Conservation (phyloP, 2,888 invertebrate genomes). For the Anorthoa munda region DNA sequence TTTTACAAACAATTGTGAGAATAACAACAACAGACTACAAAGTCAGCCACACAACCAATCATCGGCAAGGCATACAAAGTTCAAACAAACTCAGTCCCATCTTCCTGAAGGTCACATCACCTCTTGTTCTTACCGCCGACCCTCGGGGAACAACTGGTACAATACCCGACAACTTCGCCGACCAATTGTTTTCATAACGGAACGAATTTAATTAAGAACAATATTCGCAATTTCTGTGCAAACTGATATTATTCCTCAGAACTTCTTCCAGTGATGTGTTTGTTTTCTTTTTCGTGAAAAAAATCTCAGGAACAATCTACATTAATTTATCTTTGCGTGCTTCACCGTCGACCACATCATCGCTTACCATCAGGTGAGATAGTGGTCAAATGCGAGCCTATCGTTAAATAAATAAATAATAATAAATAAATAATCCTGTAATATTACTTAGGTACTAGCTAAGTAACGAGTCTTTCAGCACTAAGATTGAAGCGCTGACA, state of each 20-base stretch:
- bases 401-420: too few relatives aligned
- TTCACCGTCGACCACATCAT: too few relatives aligned
- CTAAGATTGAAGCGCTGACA: not conserved
- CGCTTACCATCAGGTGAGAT: too few relatives aligned
- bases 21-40: too few relatives aligned
- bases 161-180: slow-evolving; percentile 25
- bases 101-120: slow-evolving; percentile 7
- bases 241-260: slow-evolving; percentile 4
- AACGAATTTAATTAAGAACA: slow-evolving; percentile 35
- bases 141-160: not conserved
- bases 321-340: not conserved
- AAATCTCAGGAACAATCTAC: not conserved
- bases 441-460: not conserved
- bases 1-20: too few relatives aligned
- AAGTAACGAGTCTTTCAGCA: not conserved
- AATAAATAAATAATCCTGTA: too few relatives aligned
- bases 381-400: too few relatives aligned
- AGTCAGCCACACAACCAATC: not conserved
- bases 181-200: slow-evolving; percentile 32
- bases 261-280: not conserved
- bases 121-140: not conserved
- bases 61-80: not conserved
- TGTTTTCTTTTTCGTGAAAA: not conserved
- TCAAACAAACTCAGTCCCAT: not conserved
- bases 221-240: slow-evolving; percentile 16